Percentiles rank a stretch among this genome's conserved stretches.
phyloP scores from a whole-genome alignment of 2,797 vertebrate species.

The Acrossocheilus fasciatus region DNA sequence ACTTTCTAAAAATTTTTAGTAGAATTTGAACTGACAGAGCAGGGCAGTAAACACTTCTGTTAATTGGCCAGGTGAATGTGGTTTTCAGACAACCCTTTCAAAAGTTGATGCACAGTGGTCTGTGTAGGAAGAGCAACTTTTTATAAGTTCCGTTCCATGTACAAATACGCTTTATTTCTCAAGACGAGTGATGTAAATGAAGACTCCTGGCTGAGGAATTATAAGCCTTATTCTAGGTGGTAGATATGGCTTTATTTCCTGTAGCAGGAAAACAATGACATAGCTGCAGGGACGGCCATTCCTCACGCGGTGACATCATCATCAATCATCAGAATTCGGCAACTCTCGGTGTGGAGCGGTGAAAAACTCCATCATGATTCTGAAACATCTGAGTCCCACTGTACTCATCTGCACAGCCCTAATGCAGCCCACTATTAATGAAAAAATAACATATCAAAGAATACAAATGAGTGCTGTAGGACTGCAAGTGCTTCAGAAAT shows the following conservation, averaged over 20 bases:
- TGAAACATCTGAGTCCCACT: constrained; percentile 72
- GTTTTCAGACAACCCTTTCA: neutral
- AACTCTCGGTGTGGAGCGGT: constrained; percentile 78
- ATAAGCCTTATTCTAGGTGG: constrained; percentile 34
- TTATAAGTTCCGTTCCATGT: neutral
- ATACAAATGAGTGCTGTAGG: constrained; percentile 82
- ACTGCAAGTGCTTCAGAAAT: constrained; percentile 86
- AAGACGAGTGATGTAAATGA: constrained; percentile 12
- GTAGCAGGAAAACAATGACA: constrained; percentile 78
- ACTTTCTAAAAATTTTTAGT: no score
- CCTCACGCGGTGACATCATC: constrained; percentile 79
- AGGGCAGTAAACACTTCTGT: neutral
- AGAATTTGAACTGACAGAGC: neutral
- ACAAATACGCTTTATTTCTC: neutral
- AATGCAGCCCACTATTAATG: constrained; percentile 83
- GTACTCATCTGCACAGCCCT: constrained; percentile 76
- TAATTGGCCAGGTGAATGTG: neutral
- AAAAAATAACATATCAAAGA: constrained; percentile 86
- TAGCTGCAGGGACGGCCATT: constrained; percentile 78
- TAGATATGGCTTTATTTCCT: constrained; percentile 80
- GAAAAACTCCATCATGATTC: constrained; percentile 76
- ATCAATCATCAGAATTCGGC: constrained; percentile 84
- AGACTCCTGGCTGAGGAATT: constrained; percentile 44
- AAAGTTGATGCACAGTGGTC: neutral
- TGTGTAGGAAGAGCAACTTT: constrained; percentile 2